These are phyloP conservation scores for Athalia cordata DNA, from an alignment of 2,888 invertebrate genomes.

Conservation along the genomic window DNA sequence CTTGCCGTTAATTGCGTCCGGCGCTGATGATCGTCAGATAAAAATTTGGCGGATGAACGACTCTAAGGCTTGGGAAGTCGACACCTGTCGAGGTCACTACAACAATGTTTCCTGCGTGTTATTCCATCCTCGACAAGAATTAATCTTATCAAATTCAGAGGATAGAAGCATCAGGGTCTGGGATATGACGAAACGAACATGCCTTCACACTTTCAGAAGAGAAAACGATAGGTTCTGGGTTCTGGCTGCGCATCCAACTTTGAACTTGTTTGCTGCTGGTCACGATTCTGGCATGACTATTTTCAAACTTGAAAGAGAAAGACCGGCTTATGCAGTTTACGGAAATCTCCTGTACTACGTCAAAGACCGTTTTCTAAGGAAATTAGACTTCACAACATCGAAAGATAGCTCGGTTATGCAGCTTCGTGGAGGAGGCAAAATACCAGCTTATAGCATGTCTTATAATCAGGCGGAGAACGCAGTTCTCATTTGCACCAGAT, in stretches of 20 bases:
- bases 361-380: constrained; percentile 93
- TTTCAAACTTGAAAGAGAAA: constrained; percentile 90
- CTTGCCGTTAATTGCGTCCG: constrained; percentile 95
- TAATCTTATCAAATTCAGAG: constrained; percentile 97
- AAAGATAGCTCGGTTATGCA: constrained; percentile 96
- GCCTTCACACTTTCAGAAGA: constrained; percentile 92
- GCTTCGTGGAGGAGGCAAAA: constrained; percentile 87
- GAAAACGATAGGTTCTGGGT: constrained; percentile 99
- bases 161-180: constrained; percentile 98
- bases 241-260: constrained; percentile 92
- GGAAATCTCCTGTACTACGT: constrained; percentile 96
- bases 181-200: constrained; percentile 97
- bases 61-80: constrained; percentile 99
- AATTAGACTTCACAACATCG: constrained; percentile 93
- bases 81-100: constrained; percentile 99
- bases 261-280: constrained; percentile 99
- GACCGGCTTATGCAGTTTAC: constrained; percentile 96
- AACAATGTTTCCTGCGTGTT: constrained; percentile 98
- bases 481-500: constrained; percentile 88
- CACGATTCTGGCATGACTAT: constrained; percentile 98
- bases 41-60: constrained; percentile 99
- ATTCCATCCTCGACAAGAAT: constrained; percentile 97
- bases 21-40: constrained; percentile 98
- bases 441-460: constrained; percentile 90
- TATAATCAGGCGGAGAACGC: constrained; percentile 98